phyloP scores from a whole-genome alignment of 2,113 vertebrate genomes.

The Montifringilla adamsi region DNA sequence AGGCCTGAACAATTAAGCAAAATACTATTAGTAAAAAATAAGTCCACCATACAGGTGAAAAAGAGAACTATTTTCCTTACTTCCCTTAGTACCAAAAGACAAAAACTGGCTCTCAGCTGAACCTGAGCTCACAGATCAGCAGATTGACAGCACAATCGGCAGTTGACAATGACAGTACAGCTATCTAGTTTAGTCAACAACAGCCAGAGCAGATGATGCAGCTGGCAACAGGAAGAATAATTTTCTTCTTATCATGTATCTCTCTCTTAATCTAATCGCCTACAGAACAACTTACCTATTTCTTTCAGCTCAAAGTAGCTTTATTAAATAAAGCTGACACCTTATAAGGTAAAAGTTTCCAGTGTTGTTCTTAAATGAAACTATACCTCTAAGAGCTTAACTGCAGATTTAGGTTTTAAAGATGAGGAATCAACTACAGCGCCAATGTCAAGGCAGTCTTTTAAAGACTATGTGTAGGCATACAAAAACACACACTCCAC shows the following conservation, averaged over 20 bases:
- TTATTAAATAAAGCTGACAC: neutral
- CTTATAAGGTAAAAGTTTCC: neutral
- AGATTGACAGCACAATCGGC: neutral
- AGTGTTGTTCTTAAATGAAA: neutral
- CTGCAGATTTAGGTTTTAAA: neutral
- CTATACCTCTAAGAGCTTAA: neutral
- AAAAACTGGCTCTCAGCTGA: neutral
- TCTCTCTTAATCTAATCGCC: neutral
- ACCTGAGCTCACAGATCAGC: neutral
- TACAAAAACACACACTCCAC: neutral
- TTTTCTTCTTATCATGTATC: neutral
- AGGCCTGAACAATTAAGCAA: neutral
- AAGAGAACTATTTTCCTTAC: neutral
- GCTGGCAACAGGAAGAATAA: neutral
- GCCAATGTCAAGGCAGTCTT: neutral
- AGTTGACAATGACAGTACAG: neutral
- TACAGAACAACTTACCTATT: neutral
- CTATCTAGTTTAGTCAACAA: neutral
- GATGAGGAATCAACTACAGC: neutral
- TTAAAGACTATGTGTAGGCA: neutral
- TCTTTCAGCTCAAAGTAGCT: neutral
- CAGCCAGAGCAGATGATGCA: neutral
- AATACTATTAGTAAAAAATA: neutral
- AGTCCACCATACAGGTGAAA: neutral
- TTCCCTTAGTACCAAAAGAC: neutral